Percentiles rank a stretch among this genome's conserved stretches.
phyloP scores from a whole-genome alignment of 2,113 vertebrate genomes.

The Oryctolagus cuniculus region mOryCun1.1 NC_091451.1:26774001-26774500 shows the following conservation, averaged over 20 bases:
- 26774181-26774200: neutral
- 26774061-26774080: too few relatives aligned
- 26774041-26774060: too few relatives aligned
- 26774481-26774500: neutral
- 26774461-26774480: neutral
- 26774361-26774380: conserved; percentile 20
- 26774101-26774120: too few relatives aligned
- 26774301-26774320: conserved; percentile 2
- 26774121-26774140: neutral
- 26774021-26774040: too few relatives aligned
- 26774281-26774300: neutral
- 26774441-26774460: neutral
- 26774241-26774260: conserved; percentile 4
- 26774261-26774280: neutral
- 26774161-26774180: neutral
- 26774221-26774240: neutral
- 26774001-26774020: too few relatives aligned
- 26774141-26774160: neutral
- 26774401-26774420: neutral
- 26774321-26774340: conserved; percentile 49
- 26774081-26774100: too few relatives aligned
- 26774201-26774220: too few relatives aligned
- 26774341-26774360: conserved; percentile 27
- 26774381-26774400: neutral
- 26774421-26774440: neutral